Evolutionary conservation across 1,140 invertebrate species (phyloP), one percentile per base, ranked within the genome.

Genomic region (Drosophila aff.): DNA sequence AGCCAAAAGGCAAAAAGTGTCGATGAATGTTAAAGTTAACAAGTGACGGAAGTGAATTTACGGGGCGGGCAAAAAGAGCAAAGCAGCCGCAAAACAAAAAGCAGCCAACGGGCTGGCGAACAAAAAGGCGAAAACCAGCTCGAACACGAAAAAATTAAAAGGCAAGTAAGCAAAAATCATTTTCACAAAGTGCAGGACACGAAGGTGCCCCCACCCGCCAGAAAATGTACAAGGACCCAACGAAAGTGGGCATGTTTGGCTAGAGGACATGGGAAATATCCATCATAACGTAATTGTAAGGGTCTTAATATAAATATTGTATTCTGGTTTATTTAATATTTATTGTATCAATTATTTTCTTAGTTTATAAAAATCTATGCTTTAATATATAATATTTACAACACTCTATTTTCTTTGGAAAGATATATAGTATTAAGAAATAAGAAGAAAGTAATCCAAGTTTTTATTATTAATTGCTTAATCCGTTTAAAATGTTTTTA

Each of bases 11-110:
- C 76, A 83, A 83, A 83, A 83, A 83, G 65, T 85, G 82, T 85
- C 82, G 82, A 85, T 85, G 82, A 81, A 85, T 84, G 82, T 84
- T 85, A 84, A 84, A 84, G 82, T 81, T 81, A 78, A 85, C 82
- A 84, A 84, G 82, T 81, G 82, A 85, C 78, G 82, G 82, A 85
- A 85, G 82, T 81, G 72, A 85, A 85, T 81, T 85, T 81, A 78
- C 82, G 53, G 82, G 68, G 62, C 41, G 66, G 23, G 58, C 62
- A 55, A 68, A 66, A 77, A 73, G 38, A 40, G 60, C 47, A 68
- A 21, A 38, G 57, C 71, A 75, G 71, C 28, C 31, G 41, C 40
- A 43, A 75, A 75, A 75, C 52, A 57, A 63, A 79, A 66, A 72
- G 9, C 33, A 59, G 52, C 52, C 43, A 73, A 73, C 67, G 52